phyloP scores from a whole-genome alignment of 64 coral and sea anemone species.

The Acropora yongei region DNA sequence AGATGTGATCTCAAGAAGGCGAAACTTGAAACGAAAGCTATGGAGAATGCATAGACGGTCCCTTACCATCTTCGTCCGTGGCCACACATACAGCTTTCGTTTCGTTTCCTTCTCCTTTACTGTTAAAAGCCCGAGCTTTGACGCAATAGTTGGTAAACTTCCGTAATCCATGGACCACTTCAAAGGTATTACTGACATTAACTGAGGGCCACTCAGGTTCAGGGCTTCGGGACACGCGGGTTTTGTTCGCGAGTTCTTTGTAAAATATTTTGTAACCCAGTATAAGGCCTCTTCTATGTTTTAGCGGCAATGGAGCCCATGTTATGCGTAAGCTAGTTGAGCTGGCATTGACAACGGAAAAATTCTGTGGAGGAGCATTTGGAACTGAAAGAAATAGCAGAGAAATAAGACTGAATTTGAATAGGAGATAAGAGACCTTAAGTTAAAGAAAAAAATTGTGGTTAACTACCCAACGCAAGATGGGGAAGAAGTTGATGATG shows the following conservation, averaged over 20 bases:
- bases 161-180: not conserved
- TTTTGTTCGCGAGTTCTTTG: not conserved
- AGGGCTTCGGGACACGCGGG: not conserved
- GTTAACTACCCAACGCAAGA: not conserved
- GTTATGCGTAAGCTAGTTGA: slow-evolving; percentile 28
- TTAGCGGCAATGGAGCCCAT: slow-evolving; percentile 37
- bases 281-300: slow-evolving; percentile 39
- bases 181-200: not conserved
- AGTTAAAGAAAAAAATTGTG: too few relatives aligned
- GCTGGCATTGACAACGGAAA: not conserved
- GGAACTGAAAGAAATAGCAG: not conserved
- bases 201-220: not conserved
- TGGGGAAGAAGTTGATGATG: not conserved
- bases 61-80: slow-evolving; percentile 39
- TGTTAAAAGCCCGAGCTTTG: slow-evolving; percentile 16
- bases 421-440: too few relatives aligned
- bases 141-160: slow-evolving; percentile 39
- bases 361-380: slow-evolving; percentile 25
- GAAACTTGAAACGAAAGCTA: too few relatives aligned
- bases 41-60: not conserved
- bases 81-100: not conserved
- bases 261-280: slow-evolving; percentile 40
- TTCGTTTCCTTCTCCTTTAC: not conserved
- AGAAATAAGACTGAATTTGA: too few relatives aligned
- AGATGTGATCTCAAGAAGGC: too few relatives aligned